These are phyloP conservation scores for Acestrorhynchus altus DNA, from an alignment of 2,797 vertebrate species.

Conservation along the genomic window DNA sequence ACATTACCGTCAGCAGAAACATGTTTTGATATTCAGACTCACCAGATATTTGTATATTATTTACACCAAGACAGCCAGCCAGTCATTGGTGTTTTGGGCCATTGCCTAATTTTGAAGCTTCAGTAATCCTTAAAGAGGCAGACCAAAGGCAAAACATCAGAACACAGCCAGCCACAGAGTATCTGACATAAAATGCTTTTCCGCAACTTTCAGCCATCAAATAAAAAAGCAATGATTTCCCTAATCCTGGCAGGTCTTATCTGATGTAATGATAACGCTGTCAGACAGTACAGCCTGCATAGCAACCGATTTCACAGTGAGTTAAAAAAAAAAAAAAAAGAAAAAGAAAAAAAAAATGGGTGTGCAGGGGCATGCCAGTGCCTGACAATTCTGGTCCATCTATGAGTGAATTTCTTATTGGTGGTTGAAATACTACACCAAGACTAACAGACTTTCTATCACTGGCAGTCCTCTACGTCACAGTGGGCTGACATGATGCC, in stretches of 20 bases:
- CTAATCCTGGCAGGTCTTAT: slow-evolving; percentile 44
- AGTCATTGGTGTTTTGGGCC: slow-evolving; percentile 13
- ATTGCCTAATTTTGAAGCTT: slow-evolving; percentile 25
- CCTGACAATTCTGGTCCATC: slow-evolving; percentile 18
- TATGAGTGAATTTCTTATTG: slow-evolving; percentile 26
- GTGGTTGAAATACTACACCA: slow-evolving; percentile 20
- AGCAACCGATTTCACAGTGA: slow-evolving; percentile 23
- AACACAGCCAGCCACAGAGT: not conserved
- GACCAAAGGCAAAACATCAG: slow-evolving; percentile 25
- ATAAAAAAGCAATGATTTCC: slow-evolving; percentile 25
- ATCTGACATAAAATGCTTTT: slow-evolving; percentile 33
- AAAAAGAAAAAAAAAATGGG: not conserved
- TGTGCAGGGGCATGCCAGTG: not conserved
- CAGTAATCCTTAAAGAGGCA: slow-evolving; percentile 28
- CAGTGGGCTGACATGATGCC: slow-evolving; percentile 25
- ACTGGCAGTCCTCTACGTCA: slow-evolving; percentile 30
- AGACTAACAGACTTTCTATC: slow-evolving; percentile 23
- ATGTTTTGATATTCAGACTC: slow-evolving; percentile 14
- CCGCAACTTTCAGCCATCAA: slow-evolving; percentile 31
- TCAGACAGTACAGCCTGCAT: slow-evolving; percentile 16
- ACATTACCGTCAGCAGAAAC: not conserved
- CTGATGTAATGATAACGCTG: slow-evolving; percentile 35
- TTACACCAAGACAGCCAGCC: slow-evolving; percentile 19
- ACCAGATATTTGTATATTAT: slow-evolving; percentile 26
- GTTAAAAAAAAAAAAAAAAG: not conserved